phyloP scores from a whole-genome alignment of 1,140 invertebrate genomes.

The Apis laboriosa region DNA sequence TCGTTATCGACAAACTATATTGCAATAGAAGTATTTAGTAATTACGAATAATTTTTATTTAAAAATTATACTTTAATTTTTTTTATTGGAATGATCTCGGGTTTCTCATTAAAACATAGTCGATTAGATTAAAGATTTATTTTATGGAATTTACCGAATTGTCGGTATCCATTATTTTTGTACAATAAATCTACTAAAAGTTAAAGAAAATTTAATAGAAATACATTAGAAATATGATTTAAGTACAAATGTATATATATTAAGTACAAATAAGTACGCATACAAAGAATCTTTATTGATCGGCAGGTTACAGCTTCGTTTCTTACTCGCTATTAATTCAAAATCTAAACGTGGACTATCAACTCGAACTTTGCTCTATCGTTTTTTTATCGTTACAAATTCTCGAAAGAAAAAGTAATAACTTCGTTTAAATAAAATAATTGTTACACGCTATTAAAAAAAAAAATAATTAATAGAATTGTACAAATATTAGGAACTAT shows the following conservation, averaged over 20 bases:
- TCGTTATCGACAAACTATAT: not conserved
- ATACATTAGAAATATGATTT: conserved; percentile 17
- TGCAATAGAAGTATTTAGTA: not conserved
- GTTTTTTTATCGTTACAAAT: not conserved
- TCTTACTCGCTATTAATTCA: not conserved
- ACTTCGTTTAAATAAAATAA: not conserved
- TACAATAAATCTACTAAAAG: conserved; percentile 31
- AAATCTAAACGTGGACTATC: not conserved
- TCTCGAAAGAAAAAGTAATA: not conserved
- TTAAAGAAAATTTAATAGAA: conserved; percentile 8
- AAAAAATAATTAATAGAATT: not conserved
- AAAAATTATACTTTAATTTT: not conserved
- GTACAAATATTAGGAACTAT: conserved; percentile 15
- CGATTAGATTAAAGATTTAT: conserved; percentile 36
- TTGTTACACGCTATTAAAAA: not conserved
- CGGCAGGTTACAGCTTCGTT: conserved; percentile 3
- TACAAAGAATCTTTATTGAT: conserved; percentile 2
- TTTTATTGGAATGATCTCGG: not conserved
- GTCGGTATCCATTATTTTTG: conserved; percentile 25
- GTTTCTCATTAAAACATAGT: not conserved
- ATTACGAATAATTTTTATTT: too few species aligned
- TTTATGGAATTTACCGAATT: conserved; percentile 26
- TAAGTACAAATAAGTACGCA: conserved; percentile 22
- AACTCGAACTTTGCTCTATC: not conserved
- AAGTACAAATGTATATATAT: conserved; percentile 16